Percentiles rank a stretch among this genome's conserved stretches.
Conservation (phyloP, 1,140 invertebrate species). For the Bombus cullumanus region DNA sequence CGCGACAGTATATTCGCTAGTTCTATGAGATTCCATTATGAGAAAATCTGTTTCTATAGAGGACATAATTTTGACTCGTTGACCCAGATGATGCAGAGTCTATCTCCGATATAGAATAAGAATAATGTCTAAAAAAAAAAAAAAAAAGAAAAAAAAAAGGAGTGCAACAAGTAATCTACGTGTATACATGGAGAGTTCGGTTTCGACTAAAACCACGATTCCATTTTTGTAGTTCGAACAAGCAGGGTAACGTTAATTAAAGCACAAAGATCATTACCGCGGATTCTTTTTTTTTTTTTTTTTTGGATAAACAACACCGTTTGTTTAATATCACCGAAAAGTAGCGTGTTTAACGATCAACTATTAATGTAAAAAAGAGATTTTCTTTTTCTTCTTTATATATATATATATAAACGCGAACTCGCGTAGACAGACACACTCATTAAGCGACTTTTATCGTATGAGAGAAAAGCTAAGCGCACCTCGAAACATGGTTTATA, state of each 20-base stretch:
- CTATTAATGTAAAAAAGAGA: not conserved
- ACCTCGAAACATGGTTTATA: slow-evolving; percentile 53
- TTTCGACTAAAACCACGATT: not conserved
- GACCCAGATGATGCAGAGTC: slow-evolving; percentile 28
- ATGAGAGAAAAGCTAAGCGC: slow-evolving; percentile 41
- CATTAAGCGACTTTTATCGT: slow-evolving; percentile 31
- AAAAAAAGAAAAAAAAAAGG: not conserved
- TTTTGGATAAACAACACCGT: too few relatives aligned
- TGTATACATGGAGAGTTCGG: not conserved
- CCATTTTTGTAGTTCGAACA: not conserved
- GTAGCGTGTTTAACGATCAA: not conserved
- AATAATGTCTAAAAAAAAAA: not conserved
- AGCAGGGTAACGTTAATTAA: slow-evolving; percentile 33
- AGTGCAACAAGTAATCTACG: not conserved
- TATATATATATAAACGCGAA: not conserved
- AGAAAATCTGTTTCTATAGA: not conserved
- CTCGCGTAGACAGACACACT: not conserved
- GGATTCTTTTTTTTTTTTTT: not conserved
- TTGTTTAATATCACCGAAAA: not conserved
- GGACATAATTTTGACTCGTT: slow-evolving; percentile 20
- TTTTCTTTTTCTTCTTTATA: not conserved
- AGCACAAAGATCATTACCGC: not conserved
- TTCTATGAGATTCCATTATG: not conserved
- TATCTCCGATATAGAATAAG: slow-evolving; percentile 17
- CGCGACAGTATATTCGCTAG: slow-evolving; percentile 8